phyloP scores from a whole-genome alignment of 2,113 vertebrate species.

The Protomyctophum bolini region DNA sequence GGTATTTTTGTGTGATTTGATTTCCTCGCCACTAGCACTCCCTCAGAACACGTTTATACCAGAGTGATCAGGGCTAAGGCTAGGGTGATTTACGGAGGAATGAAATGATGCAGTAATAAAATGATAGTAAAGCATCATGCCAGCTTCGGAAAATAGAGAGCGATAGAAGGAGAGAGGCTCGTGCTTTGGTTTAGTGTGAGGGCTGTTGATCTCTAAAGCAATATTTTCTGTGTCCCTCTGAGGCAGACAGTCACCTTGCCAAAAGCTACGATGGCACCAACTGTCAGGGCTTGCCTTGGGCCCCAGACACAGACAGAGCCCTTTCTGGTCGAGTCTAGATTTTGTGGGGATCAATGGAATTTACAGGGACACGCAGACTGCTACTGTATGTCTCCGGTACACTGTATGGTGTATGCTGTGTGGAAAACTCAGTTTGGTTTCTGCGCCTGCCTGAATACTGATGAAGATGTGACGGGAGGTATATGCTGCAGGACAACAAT shows the following conservation, averaged over 20 bases:
- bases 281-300: slow-evolving; percentile 60
- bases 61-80: slow-evolving; percentile 20
- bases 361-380: slow-evolving; percentile 65
- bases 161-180: slow-evolving; percentile 16
- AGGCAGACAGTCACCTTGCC: slow-evolving; percentile 70
- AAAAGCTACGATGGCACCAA: slow-evolving; percentile 53
- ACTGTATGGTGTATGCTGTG: slow-evolving; percentile 36
- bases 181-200: not conserved
- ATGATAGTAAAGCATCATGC: slow-evolving; percentile 47
- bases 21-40: slow-evolving; percentile 23
- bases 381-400: slow-evolving; percentile 44
- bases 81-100: slow-evolving; percentile 52
- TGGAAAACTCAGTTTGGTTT: slow-evolving; percentile 51
- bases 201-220: slow-evolving; percentile 45
- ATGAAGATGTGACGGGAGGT: slow-evolving; percentile 24
- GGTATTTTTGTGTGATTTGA: slow-evolving; percentile 44
- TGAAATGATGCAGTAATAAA: slow-evolving; percentile 57
- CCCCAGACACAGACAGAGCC: slow-evolving; percentile 61
- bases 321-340: slow-evolving; percentile 66
- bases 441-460: slow-evolving; percentile 51
- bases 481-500: slow-evolving; percentile 9
- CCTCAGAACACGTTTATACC: slow-evolving; percentile 27
- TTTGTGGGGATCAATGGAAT: slow-evolving; percentile 71
- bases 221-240: slow-evolving; percentile 61
- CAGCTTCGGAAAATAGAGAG: slow-evolving; percentile 5